Evolutionary conservation across 2,797 vertebrate genomes (phyloP), one percentile per base, ranked within the genome.

Genomic region (Falco biarmicus): DNA sequence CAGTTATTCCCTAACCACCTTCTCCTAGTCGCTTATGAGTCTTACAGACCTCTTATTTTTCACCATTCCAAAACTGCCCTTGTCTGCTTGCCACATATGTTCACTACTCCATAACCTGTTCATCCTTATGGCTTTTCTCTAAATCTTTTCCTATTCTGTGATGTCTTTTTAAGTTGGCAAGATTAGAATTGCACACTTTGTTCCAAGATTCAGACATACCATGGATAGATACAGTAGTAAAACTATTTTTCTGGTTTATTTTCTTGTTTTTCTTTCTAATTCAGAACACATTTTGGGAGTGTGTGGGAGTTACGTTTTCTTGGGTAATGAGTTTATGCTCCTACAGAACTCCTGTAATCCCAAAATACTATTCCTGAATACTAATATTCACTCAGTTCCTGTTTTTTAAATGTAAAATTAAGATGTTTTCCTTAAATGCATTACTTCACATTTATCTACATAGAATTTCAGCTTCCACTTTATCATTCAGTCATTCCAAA

Each of bases 81-180:
- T 53, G 13, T 64, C 47, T 85, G 19, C 21, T 66, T 85, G 22
- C 8, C 18, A 32, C 0, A 0, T 63, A 28, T 12, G 12, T 2
- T 2, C 20, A 53, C 5, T 4, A 19, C 11, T 61, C 25, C 25
- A 5, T 48, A 68, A 45, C 19, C 45, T 82, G 3, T 25, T 85
- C 8, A 45, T 84, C 9, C 1, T 6, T 81, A 25, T 19, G 53
- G 8, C 3, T 57, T 5, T 37, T 80, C 11, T 47, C n/a, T 63
- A 57, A 69, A 59, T 24, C 8, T 68, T 80, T 81, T n/a, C 11
- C 6, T 43, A 6, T 21, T 90, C 17, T 60, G 2, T 61, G 18
- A 54, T 4, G 50, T 19, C 21, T 57, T 76, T 66, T 14, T 41
- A 56, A 64, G 5, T 20, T 34, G 13, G 6, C 20, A 71, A 61